Conservation (phyloP, 2,888 invertebrate genomes). For the Drosophila parthenogenetica region DNA sequence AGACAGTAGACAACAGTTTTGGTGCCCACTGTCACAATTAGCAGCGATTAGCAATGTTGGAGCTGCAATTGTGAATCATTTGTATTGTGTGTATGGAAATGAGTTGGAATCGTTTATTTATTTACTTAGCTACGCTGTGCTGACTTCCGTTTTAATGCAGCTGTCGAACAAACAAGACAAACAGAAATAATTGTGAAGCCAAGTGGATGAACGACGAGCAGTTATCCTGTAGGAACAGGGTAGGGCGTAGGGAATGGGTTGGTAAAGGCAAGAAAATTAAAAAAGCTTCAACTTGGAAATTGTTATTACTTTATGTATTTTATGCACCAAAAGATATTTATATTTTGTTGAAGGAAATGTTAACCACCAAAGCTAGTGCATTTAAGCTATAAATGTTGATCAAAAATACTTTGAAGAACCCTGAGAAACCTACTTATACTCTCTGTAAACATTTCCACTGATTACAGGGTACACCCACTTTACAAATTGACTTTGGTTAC, state of each 20-base stretch:
- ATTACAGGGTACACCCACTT: not conserved
- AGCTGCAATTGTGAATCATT: slow-evolving; percentile 41
- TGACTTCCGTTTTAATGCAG: slow-evolving; percentile 47
- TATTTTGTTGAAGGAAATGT: too few relatives aligned
- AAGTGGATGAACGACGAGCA: not conserved
- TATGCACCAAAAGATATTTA: too few relatives aligned
- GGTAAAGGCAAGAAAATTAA: not conserved
- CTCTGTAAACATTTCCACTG: too few relatives aligned
- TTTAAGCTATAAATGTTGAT: too few relatives aligned
- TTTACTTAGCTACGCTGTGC: slow-evolving; percentile 22
- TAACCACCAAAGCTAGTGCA: too few relatives aligned
- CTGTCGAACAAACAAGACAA: slow-evolving; percentile 53
- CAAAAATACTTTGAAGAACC: too few relatives aligned
- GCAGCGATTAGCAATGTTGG: slow-evolving; percentile 32
- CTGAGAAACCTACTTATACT: too few relatives aligned
- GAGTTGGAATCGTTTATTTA: slow-evolving; percentile 28
- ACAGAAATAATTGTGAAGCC: not conserved
- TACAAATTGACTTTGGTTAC: not conserved
- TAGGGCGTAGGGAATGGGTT: not conserved
- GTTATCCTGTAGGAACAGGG: not conserved
- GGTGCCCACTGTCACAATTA: slow-evolving; percentile 32
- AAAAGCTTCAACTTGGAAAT: not conserved
- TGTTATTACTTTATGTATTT: too few relatives aligned
- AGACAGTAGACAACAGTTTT: slow-evolving; percentile 22
- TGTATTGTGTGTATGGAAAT: slow-evolving; percentile 17